These are phyloP conservation scores for Leptinotarsa haldemani DNA, from an alignment of 2,888 invertebrate genomes.

Conservation along the genomic window DNA sequence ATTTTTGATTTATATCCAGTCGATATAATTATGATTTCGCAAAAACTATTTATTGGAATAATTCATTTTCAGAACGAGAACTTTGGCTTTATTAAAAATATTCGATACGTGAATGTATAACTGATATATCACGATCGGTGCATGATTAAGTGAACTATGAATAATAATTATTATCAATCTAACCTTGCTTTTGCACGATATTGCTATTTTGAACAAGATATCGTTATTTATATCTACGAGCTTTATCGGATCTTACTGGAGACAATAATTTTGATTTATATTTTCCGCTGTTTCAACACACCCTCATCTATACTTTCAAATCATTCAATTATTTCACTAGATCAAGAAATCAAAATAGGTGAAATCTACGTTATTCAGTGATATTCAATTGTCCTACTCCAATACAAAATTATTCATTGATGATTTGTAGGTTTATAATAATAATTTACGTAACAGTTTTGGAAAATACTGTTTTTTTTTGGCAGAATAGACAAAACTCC, in stretches of 20 bases:
- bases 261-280: conserved; percentile 8
- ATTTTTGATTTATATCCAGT: conserved; percentile 1
- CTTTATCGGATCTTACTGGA: conserved; percentile 1
- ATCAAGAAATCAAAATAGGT: neutral
- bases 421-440: too few relatives aligned
- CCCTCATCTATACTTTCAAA: neutral
- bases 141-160: conserved; percentile 30
- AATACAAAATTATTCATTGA: too few relatives aligned
- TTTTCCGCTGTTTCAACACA: neutral
- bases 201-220: conserved; percentile 23
- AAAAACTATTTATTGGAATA: conserved; percentile 8
- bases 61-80: conserved; percentile 14
- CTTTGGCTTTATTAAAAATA: conserved; percentile 13
- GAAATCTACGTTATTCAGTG: too few relatives aligned
- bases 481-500: too few relatives aligned
- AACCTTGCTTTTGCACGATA: conserved; percentile 29
- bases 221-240: conserved; percentile 4
- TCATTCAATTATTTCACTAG: neutral
- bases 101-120: conserved; percentile 11
- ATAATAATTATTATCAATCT: conserved; percentile 29
- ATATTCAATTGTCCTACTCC: too few relatives aligned
- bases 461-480: too few relatives aligned
- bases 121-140: conserved; percentile 34
- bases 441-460: too few relatives aligned
- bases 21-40: conserved; percentile 14